Evolutionary conservation across 2,797 vertebrate species (phyloP).

Genomic region (Tenualosa ilisha): DNA sequence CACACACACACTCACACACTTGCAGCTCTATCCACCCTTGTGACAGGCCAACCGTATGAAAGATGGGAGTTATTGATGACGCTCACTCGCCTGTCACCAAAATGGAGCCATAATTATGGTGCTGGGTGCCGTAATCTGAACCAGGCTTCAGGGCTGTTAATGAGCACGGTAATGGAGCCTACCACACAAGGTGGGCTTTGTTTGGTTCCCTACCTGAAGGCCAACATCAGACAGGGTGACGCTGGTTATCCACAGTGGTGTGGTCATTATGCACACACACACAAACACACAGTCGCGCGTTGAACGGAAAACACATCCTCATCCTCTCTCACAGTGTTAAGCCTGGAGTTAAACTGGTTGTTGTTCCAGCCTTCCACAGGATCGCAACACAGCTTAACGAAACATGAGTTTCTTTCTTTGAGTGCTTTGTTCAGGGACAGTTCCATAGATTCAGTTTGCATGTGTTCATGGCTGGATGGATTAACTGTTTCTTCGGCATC

Average conservation of each 20-base stretch:
- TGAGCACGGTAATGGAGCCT: conserved; percentile 61
- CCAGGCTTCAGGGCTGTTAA: conserved; percentile 64
- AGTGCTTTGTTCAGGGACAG: neutral
- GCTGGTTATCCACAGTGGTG: conserved; percentile 32
- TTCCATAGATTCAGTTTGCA: neutral
- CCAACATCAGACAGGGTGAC: conserved; percentile 51
- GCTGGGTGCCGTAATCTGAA: conserved; percentile 52
- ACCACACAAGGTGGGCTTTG: conserved; percentile 69
- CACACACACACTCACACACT: too few relatives aligned
- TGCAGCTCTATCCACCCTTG: neutral
- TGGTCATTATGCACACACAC: conserved; percentile 47
- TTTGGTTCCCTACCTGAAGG: conserved; percentile 65
- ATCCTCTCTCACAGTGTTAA: neutral
- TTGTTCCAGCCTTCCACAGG: neutral
- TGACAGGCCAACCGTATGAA: neutral
- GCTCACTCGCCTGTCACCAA: conserved; percentile 47
- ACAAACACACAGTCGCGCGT: neutral
- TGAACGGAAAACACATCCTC: neutral
- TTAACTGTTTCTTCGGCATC: neutral
- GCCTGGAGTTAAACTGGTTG: neutral
- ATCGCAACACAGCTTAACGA: neutral
- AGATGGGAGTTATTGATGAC: conserved; percentile 50
- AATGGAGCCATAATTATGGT: conserved; percentile 56
- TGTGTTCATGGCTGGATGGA: neutral
- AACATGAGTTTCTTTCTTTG: neutral